phyloP scores from a whole-genome alignment of 1,140 invertebrate species.

The Grapholita molesta region DNA sequence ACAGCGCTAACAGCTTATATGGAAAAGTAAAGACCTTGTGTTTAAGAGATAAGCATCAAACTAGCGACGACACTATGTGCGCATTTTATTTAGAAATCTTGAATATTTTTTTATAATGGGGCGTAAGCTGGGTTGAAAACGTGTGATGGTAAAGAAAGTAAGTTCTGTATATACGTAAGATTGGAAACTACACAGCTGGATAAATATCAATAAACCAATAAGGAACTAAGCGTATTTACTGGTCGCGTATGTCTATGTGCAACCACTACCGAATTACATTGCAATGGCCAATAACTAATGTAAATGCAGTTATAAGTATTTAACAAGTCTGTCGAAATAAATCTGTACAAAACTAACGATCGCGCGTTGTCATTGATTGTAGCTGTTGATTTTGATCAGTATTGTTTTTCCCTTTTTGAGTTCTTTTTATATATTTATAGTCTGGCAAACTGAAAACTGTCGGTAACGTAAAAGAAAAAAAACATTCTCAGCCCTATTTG shows the following conservation, averaged over 20 bases:
- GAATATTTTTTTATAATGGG: constrained; percentile 51
- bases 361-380: constrained; percentile 62
- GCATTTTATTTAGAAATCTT: constrained; percentile 42
- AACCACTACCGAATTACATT: constrained; percentile 66
- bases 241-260: constrained; percentile 48
- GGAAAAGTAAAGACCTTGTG: constrained; percentile 30
- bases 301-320: constrained; percentile 70
- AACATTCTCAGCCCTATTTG: too few species aligned
- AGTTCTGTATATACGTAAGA: constrained; percentile 69
- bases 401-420: constrained; percentile 26
- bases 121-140: constrained; percentile 40
- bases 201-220: constrained; percentile 10
- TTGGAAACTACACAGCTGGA: constrained; percentile 24
- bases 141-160: constrained; percentile 46
- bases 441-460: too few species aligned
- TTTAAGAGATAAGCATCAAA: constrained; percentile 33
- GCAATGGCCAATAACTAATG: constrained; percentile 57
- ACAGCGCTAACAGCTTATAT: background rate
- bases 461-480: too few species aligned
- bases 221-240: constrained; percentile 1
- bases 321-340: constrained; percentile 74
- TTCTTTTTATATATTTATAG: constrained; percentile 4
- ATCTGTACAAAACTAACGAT: constrained; percentile 72
- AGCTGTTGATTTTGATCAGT: constrained; percentile 34
- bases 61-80: constrained; percentile 27